These are phyloP conservation scores for Neofelis nebulosa DNA, from an alignment of 2,113 vertebrate genomes.

Conservation along the genomic window DNA sequence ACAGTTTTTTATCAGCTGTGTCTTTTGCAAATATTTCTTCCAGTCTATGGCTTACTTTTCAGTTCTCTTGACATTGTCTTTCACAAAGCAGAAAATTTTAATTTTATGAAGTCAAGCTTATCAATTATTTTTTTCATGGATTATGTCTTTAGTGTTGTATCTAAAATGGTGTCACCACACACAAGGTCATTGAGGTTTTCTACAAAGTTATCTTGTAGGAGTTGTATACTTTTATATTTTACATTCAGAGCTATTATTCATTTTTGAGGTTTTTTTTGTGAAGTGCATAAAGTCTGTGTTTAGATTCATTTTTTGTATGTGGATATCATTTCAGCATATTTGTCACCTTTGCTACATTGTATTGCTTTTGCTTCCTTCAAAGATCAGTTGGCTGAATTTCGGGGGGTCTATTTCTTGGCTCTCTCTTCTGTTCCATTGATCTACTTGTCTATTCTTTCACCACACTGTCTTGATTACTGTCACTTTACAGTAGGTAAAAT, in stretches of 20 bases:
- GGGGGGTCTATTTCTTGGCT: neutral
- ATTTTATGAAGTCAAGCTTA: neutral
- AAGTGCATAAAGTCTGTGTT: neutral
- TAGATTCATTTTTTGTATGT: neutral
- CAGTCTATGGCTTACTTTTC: neutral
- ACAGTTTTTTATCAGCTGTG: neutral
- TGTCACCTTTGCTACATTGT: neutral
- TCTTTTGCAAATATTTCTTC: neutral
- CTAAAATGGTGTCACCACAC: neutral
- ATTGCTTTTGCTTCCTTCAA: neutral
- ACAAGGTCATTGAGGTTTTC: neutral
- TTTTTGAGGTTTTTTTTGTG: neutral
- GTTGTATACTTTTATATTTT: neutral
- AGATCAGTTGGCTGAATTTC: neutral
- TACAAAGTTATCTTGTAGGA: neutral
- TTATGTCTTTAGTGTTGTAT: neutral
- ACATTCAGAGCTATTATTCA: neutral
- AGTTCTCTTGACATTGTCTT: neutral
- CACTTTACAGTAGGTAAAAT: neutral
- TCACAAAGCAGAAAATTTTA: neutral
- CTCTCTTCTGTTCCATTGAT: neutral
- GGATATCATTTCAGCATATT: neutral
- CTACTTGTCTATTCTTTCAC: neutral
- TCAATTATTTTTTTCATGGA: neutral
- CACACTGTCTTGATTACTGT: neutral